These are phyloP conservation scores for Lasioglossum baleicum DNA, from an alignment of 1,140 invertebrate species.

Conservation along the genomic window DNA sequence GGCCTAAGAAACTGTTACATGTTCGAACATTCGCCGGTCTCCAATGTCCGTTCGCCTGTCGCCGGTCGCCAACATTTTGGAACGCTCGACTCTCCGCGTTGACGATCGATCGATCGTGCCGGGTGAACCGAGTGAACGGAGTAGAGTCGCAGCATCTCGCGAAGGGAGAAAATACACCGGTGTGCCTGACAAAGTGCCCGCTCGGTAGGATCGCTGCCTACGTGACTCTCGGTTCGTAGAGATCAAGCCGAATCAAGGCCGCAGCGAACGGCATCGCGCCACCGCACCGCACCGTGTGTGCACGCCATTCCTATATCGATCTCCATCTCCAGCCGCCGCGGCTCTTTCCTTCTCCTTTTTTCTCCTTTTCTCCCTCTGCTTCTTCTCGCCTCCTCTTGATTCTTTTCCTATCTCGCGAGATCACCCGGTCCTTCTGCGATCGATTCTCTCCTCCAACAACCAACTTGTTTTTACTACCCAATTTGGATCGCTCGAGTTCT, in stretches of 20 bases:
- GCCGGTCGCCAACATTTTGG: background rate
- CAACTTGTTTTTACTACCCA: too few relatives aligned
- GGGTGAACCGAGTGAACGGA: background rate
- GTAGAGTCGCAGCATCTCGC: background rate
- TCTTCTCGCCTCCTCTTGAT: background rate
- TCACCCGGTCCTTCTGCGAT: too few relatives aligned
- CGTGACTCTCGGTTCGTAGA: constrained; percentile 36
- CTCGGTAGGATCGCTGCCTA: constrained; percentile 12
- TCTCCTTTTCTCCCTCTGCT: too few relatives aligned
- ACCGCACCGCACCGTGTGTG: background rate
- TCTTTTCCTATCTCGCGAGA: too few relatives aligned
- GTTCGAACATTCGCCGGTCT: background rate
- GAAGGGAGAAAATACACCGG: background rate
- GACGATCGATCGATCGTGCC: background rate
- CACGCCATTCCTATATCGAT: constrained; percentile 5
- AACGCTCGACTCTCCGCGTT: background rate
- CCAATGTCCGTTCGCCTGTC: background rate
- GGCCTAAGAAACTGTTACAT: constrained; percentile 13
- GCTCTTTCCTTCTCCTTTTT: background rate
- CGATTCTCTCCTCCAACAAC: too few relatives aligned
- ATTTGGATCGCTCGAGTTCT: too few relatives aligned
- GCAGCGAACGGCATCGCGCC: constrained; percentile 11
- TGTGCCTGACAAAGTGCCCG: too few relatives aligned
- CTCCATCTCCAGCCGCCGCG: too few relatives aligned
- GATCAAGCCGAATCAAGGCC: constrained; percentile 40